phyloP scores from a whole-genome alignment of 2,888 invertebrate species.

The Dendrolimus houi region DNA sequence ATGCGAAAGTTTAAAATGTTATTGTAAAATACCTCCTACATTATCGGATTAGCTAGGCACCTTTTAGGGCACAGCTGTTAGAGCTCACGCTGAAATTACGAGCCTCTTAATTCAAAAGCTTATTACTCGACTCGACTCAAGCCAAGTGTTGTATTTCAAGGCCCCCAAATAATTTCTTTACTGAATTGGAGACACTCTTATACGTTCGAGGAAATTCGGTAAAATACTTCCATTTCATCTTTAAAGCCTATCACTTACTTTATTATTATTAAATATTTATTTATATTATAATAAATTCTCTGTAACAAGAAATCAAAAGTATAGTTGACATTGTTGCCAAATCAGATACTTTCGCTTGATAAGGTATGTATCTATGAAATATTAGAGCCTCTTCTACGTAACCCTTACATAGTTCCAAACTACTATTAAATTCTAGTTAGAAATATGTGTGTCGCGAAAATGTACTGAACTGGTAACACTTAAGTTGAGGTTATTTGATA shows the following conservation, averaged over 20 bases:
- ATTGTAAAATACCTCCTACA: slow-evolving; percentile 28
- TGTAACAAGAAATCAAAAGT: no score
- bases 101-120: slow-evolving; percentile 3
- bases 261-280: background rate
- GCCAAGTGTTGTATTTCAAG: slow-evolving; percentile 4
- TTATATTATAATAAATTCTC: no score
- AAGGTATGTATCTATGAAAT: no score
- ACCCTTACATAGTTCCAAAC: no score
- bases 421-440: no score
- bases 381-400: no score
- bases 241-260: background rate
- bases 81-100: slow-evolving; percentile 16
- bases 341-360: no score
- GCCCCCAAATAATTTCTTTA: background rate
- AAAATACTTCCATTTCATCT: background rate
- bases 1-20: slow-evolving; percentile 30
- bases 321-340: no score
- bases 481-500: no score
- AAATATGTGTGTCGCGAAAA: no score
- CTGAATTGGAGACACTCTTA: background rate
- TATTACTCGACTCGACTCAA: slow-evolving; percentile 3
- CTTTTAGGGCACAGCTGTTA: slow-evolving; percentile 47
- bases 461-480: no score
- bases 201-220: background rate
- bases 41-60: slow-evolving; percentile 46